Evolutionary conservation across 2,888 invertebrate species (phyloP).

Genomic region (Rapana venosa): DNA sequence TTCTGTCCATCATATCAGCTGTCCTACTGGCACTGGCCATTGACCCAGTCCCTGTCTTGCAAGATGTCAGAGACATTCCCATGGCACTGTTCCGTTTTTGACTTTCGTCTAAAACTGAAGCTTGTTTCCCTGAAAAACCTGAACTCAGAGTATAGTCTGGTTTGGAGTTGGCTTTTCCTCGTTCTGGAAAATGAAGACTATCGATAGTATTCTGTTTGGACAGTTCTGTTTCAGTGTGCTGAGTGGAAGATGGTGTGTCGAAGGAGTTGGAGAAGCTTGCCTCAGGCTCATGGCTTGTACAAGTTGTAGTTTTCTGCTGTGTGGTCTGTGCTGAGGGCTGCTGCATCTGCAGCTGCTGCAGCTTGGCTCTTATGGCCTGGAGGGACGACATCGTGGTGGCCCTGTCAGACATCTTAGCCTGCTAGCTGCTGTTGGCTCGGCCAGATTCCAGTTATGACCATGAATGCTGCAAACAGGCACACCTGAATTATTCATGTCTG

Average conservation of each 20-base stretch:
- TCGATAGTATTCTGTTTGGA: neutral
- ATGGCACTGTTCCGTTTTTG: neutral
- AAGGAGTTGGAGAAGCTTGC: conserved; percentile 14
- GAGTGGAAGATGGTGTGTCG: conserved; percentile 10
- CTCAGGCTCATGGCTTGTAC: neutral
- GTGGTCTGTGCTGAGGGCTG: neutral
- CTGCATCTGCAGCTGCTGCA: conserved; percentile 40
- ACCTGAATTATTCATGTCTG: neutral
- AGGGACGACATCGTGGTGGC: neutral
- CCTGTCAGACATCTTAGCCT: conserved; percentile 22
- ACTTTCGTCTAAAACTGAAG: neutral
- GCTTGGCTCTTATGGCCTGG: conserved; percentile 35
- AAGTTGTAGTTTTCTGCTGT: neutral
- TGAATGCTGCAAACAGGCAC: neutral
- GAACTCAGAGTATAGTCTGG: neutral
- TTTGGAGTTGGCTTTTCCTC: neutral
- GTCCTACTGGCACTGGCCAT: neutral
- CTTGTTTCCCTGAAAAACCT: neutral
- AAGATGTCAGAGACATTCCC: neutral
- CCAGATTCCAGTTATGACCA: neutral
- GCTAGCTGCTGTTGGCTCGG: too few relatives aligned
- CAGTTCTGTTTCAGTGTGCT: conserved; percentile 7
- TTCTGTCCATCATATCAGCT: conserved; percentile 19
- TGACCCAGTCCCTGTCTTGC: neutral
- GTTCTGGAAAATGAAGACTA: conserved; percentile 13